Evolutionary conservation across 2,797 vertebrate species (phyloP).

Genomic region (Adelosebastes latens): DNA sequence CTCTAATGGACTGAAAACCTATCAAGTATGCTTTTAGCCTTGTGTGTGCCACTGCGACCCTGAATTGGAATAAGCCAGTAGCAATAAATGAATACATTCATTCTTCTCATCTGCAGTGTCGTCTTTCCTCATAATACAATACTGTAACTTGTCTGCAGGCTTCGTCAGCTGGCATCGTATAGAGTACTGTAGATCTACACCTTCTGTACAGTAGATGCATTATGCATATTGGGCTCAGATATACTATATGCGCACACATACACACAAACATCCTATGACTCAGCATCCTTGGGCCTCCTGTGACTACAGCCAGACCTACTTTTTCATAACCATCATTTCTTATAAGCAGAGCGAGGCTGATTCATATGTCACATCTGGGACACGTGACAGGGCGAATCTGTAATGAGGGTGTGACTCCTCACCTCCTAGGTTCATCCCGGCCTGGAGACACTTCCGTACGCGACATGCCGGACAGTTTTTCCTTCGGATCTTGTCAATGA

Average conservation of each 20-base stretch:
- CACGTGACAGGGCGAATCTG: conserved; percentile 44
- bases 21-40: conserved; percentile 24
- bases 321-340: conserved; percentile 38
- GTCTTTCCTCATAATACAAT: conserved; percentile 24
- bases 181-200: conserved; percentile 28
- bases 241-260: conserved; percentile 22
- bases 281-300: conserved; percentile 50
- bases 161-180: conserved; percentile 29
- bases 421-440: conserved; percentile 99
- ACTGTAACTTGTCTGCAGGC: conserved; percentile 30
- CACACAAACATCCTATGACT: conserved; percentile 55
- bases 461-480: conserved; percentile 99
- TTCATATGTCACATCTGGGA: conserved; percentile 58
- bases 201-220: conserved; percentile 26
- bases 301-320: conserved; percentile 57
- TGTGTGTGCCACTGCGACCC: background rate
- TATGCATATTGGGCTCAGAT: conserved; percentile 34
- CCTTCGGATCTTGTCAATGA: conserved; percentile 99
- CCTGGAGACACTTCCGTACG: conserved; percentile 98
- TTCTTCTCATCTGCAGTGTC: conserved; percentile 2
- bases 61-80: conserved; percentile 18
- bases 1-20: conserved; percentile 17
- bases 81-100: conserved; percentile 9
- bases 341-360: conserved; percentile 37
- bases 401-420: conserved; percentile 56